phyloP scores from a whole-genome alignment of 2,888 invertebrate species.

The Leucoma salicis region DNA sequence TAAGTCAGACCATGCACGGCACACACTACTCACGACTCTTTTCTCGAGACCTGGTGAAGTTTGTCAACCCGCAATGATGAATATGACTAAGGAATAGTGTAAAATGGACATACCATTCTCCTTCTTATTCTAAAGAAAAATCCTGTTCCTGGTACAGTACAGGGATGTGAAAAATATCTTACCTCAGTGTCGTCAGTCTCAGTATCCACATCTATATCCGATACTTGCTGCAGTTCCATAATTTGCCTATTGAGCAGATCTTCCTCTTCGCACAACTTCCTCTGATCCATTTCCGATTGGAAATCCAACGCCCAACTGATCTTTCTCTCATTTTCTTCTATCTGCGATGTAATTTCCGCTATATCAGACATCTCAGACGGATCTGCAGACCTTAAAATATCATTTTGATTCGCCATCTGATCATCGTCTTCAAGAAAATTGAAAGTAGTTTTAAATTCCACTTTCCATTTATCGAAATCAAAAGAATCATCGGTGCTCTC shows the following conservation, averaged over 20 bases:
- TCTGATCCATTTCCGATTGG: slow-evolving; percentile 87
- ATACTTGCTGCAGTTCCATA: slow-evolving; percentile 86
- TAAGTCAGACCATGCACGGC: no score
- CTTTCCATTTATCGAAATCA: slow-evolving; percentile 75
- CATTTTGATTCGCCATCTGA: slow-evolving; percentile 64
- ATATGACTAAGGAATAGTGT: no score
- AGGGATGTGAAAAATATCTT: slow-evolving; percentile 24
- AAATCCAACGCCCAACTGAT: slow-evolving; percentile 84
- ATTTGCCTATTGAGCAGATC: slow-evolving; percentile 89
- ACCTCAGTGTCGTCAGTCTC: slow-evolving; percentile 90
- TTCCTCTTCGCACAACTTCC: slow-evolving; percentile 89
- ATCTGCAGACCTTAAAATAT: slow-evolving; percentile 67
- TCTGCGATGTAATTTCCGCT: slow-evolving; percentile 76
- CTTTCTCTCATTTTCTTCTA: slow-evolving; percentile 79
- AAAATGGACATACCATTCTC: no score
- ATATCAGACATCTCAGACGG: slow-evolving; percentile 77
- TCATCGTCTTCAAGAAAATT: slow-evolving; percentile 73
- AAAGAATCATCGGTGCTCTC: slow-evolving; percentile 69
- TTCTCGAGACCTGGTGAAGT: no score
- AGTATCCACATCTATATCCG: slow-evolving; percentile 89
- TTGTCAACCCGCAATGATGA: no score
- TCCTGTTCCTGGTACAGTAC: no score
- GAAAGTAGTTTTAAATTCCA: slow-evolving; percentile 66
- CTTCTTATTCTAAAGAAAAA: no score
- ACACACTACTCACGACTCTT: no score